These are phyloP conservation scores for Rhodeus uyekii DNA, from an alignment of 2,797 vertebrate species.

Conservation along the genomic window DNA sequence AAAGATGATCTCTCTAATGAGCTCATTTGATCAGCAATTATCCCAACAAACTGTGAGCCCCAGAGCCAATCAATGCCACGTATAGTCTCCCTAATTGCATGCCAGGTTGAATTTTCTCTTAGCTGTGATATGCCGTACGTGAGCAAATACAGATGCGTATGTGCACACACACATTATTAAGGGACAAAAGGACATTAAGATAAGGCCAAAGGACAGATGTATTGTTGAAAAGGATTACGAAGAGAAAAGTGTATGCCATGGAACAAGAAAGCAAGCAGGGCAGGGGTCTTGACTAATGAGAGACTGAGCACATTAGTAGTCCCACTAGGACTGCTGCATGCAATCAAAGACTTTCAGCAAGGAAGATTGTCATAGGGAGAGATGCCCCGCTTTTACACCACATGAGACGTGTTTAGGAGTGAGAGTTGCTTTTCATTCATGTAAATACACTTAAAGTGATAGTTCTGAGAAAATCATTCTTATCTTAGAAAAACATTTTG, in stretches of 20 bases:
- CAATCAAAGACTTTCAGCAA: constrained; percentile 43
- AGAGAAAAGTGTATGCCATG: background rate
- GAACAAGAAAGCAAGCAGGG: constrained; percentile 9
- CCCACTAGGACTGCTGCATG: constrained; percentile 22
- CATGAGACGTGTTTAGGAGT: constrained; percentile 1
- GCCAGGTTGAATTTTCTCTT: constrained; percentile 19
- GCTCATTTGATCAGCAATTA: constrained; percentile 45
- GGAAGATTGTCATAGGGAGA: constrained; percentile 5
- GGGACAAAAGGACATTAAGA: constrained; percentile 2
- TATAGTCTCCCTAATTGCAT: constrained; percentile 29
- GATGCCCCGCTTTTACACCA: background rate
- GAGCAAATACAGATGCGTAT: background rate
- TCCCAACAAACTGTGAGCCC: constrained; percentile 32
- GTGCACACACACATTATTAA: constrained; percentile 4
- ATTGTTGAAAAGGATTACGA: constrained; percentile 23
- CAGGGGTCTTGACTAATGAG: constrained; percentile 43
- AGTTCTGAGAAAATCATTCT: background rate
- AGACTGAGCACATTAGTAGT: constrained; percentile 20
- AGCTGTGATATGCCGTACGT: constrained; percentile 23
- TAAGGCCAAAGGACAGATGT: constrained; percentile 5
- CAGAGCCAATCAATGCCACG: constrained; percentile 40
- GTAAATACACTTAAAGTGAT: background rate
- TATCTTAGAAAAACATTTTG: no score
- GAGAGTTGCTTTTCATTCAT: background rate
- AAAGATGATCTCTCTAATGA: constrained; percentile 39